phyloP scores from a whole-genome alignment of 64 coral and sea anemone species.

The Exaiptasia diaphana region DNA sequence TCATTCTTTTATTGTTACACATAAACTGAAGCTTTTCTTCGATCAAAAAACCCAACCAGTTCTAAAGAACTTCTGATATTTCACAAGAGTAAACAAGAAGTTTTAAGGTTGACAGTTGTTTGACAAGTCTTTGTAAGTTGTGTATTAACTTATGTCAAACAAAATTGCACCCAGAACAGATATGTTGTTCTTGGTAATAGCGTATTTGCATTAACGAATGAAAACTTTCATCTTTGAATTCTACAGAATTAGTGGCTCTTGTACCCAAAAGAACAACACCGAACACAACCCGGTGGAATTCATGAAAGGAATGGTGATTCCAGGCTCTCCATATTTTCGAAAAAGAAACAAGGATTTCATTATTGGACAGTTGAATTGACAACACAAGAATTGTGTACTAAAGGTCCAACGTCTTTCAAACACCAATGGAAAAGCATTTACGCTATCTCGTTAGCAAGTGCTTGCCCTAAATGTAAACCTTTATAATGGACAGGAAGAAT shows the following conservation, averaged over 20 bases:
- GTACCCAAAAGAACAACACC: not conserved
- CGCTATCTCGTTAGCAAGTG: no score
- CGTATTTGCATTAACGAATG: conserved; percentile 34
- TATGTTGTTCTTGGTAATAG: conserved; percentile 39
- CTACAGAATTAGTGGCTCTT: not conserved
- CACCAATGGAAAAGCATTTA: no score
- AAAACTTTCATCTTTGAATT: conserved; percentile 10
- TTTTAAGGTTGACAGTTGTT: conserved; percentile 24
- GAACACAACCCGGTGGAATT: not conserved
- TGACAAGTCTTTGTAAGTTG: conserved; percentile 31
- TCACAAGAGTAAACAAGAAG: conserved; percentile 40
- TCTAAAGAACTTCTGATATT: no score
- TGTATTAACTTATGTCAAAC: conserved; percentile 64
- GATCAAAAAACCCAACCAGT: no score
- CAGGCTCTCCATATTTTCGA: not conserved
- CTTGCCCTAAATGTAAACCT: no score
- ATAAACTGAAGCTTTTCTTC: no score
- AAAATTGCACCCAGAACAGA: conserved; percentile 27
- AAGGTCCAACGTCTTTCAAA: no score
- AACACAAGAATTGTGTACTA: conserved; percentile 11
- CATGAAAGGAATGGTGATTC: not conserved
- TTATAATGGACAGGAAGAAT: conserved; percentile 31
- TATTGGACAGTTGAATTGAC: not conserved
- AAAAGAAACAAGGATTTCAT: not conserved
- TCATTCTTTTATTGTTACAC: no score